These are phyloP conservation scores for Campodea augens DNA, from an alignment of 1,140 invertebrate genomes.

Conservation along the genomic window DNA sequence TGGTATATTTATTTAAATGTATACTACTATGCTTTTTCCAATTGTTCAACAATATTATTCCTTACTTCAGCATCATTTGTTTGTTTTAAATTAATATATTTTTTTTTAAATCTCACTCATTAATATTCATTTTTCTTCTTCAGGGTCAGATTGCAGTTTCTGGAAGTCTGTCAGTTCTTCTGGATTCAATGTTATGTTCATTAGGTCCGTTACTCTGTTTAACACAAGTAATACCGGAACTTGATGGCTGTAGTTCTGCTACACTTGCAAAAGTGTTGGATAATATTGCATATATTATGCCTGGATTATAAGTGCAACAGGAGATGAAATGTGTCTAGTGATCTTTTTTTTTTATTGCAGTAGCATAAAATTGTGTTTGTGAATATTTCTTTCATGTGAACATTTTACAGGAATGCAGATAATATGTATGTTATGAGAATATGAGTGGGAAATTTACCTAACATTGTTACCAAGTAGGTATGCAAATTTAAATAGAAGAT, in stretches of 20 bases:
- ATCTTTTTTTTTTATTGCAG: no score
- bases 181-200: conserved; percentile 86
- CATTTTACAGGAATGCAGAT: no score
- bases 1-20: no score
- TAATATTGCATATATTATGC: conserved; percentile 94
- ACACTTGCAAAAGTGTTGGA: conserved; percentile 61
- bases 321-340: no score
- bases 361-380: no score
- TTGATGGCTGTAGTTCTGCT: conserved; percentile 45
- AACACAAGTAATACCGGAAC: conserved; percentile 59
- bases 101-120: background rate
- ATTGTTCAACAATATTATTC: conserved; percentile 2
- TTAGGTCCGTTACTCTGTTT: conserved; percentile 74
- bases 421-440: no score
- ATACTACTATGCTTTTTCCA: no score
- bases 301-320: conserved; percentile 52
- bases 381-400: no score
- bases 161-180: conserved; percentile 77
- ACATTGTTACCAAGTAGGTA: no score
- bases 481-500: no score
- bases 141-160: conserved; percentile 85
- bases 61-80: background rate
- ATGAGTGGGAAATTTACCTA: no score
- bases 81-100: background rate
- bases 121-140: conserved; percentile 16